Conservation (phyloP, 2,888 invertebrate genomes). For the Leptinotarsa haldemani region DNA sequence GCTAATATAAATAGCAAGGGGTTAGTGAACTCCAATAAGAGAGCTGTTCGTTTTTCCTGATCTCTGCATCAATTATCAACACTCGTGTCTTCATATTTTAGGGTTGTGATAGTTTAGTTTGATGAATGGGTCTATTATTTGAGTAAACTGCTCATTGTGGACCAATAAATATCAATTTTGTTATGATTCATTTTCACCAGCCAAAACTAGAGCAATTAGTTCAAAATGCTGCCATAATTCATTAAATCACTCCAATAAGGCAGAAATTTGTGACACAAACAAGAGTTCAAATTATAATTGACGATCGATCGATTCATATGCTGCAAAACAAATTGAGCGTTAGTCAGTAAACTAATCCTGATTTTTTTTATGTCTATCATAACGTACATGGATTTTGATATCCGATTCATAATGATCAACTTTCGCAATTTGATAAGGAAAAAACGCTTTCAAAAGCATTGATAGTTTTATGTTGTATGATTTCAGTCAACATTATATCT, state of each 20-base stretch:
- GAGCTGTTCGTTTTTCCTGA: neutral
- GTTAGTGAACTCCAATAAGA: neutral
- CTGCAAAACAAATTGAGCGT: neutral
- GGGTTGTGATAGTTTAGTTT: neutral
- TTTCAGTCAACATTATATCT: too few species aligned
- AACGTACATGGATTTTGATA: too few species aligned
- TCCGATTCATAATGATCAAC: too few species aligned
- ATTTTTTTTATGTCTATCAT: too few species aligned
- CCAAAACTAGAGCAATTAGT: neutral
- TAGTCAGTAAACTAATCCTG: too few species aligned
- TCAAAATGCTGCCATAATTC: slow-evolving; percentile 11
- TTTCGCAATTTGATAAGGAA: too few species aligned
- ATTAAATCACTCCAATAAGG: slow-evolving; percentile 13
- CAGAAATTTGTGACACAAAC: slow-evolving; percentile 12
- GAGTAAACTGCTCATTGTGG: slow-evolving; percentile 11
- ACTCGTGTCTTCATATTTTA: slow-evolving; percentile 7
- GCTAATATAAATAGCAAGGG: neutral
- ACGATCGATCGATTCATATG: neutral
- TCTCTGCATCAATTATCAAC: slow-evolving; percentile 6
- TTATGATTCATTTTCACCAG: slow-evolving; percentile 2
- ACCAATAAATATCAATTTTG: slow-evolving; percentile 13
- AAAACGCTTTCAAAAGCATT: too few species aligned
- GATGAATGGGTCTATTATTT: slow-evolving; percentile 10
- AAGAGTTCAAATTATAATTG: slow-evolving; percentile 7
- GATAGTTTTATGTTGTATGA: too few species aligned